A percentile compares a stretch with the other conserved stretches of the same genome.
phyloP scores from a whole-genome alignment of 2,797 vertebrate species.

The Luscinia luscinia region DNA sequence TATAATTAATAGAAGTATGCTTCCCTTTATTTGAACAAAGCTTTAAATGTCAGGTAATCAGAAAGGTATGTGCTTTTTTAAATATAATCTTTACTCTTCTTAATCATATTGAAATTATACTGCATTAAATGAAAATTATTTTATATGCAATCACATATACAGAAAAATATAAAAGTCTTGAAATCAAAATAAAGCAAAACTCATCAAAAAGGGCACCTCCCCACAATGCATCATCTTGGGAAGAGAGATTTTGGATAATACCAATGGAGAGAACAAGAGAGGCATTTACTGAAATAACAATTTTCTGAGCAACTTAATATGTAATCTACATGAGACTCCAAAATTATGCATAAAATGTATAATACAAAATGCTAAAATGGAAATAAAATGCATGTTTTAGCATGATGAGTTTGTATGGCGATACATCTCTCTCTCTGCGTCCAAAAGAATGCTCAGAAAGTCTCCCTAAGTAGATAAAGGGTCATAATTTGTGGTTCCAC shows the following conservation, averaged over 20 bases:
- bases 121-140: not conserved
- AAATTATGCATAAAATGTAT: not conserved
- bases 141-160: not conserved
- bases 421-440: not conserved
- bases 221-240: not conserved
- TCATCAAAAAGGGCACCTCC: not conserved
- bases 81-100: not conserved
- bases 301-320: not conserved
- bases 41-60: not conserved
- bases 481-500: not conserved
- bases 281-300: not conserved
- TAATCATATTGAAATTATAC: not conserved
- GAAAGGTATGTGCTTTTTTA: not conserved
- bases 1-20: not conserved
- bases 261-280: not conserved
- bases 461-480: not conserved
- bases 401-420: fast-evolving
- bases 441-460: not conserved
- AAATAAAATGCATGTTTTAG: not conserved
- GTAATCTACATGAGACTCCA: not conserved
- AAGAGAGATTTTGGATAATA: not conserved
- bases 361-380: not conserved
- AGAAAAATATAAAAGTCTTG: not conserved
- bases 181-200: not conserved
- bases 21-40: not conserved